Conservation (phyloP, 2,113 vertebrate species). For the Odocoileus hemionus region DNA sequence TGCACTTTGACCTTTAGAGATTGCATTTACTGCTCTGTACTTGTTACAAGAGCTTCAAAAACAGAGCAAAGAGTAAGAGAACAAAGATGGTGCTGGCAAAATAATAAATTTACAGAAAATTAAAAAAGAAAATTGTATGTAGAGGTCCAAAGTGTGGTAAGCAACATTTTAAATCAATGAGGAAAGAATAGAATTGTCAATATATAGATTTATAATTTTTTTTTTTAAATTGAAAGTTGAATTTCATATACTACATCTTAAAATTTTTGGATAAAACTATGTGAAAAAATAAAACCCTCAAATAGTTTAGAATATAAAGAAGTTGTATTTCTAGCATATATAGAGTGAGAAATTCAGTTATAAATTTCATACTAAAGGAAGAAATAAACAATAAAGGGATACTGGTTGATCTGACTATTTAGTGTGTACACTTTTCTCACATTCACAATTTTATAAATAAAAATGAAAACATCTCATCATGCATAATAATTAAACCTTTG, state of each 20-base stretch:
- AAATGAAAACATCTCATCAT: background rate
- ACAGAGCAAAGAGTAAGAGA: background rate
- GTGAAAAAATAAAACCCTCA: background rate
- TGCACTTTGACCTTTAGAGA: background rate
- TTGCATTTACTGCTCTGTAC: background rate
- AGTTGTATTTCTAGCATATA: background rate
- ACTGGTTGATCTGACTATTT: background rate
- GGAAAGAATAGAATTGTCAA: background rate
- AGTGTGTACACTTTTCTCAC: background rate
- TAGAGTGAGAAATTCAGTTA: background rate
- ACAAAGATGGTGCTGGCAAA: fast-evolving
- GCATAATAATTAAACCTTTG: background rate
- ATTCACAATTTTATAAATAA: background rate
- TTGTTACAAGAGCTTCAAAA: background rate
- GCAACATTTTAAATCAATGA: background rate
- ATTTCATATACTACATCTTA: background rate
- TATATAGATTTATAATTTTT: background rate
- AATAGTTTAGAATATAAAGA: background rate
- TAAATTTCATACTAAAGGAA: background rate
- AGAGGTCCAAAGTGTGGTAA: background rate
- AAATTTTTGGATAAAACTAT: background rate
- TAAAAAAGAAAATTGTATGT: background rate
- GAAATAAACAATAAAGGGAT: background rate
- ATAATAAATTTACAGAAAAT: background rate
- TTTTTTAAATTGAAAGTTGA: background rate